Evolutionary conservation across 2,113 vertebrate genomes (phyloP), one percentile per base, ranked within the genome.

Genomic region (Poecilia latipinna): DNA sequence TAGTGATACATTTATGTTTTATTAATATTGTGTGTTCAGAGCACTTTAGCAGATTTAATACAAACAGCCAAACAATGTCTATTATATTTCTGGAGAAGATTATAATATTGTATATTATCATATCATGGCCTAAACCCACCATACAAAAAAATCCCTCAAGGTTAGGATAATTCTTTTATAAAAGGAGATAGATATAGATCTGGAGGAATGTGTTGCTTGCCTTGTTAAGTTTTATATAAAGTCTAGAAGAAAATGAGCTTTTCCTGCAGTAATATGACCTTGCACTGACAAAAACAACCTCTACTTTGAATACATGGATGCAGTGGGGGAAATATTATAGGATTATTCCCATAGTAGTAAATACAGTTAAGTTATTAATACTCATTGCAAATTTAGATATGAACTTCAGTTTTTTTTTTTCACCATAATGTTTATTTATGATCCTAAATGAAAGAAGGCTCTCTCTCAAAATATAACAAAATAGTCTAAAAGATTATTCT

Each of bases 41-140:
- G 60, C 37, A 68, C n/a, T 51, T 78, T 32, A 39, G 73, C n/a
- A 75, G n/a, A 74, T 72, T 73, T 35, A 63, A 64, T 33, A 51
- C 5, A 35, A 70, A 68, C 57, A 60, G 39, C 32, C 32, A 24
- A 61, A 26, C 19, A 17, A 65, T 35, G 69, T 60, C 5, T 60
- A 57, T 74, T 10, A 67, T 60, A 69, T 75, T 75, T 48, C 28
- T 66, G 63, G 12, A 63, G 8, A 57, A 48, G 17, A 57, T 57
- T 57, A 57, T 57, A 57, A 2, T 57, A 57, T 57, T n/a, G n/a
- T 10, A 57, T 57, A 57, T 3, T n/a, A n/a, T 24, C 3, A 57
- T 3, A 57, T 57, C 10, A 57, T 57, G 24, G 22, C 51, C 24
- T 24, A 24, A 7, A 24, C 51, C 51, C 24, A 24, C 24, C 51